Percentiles rank a stretch among this genome's conserved stretches.
Conservation (phyloP, 1,140 invertebrate species). For the Varroa destructor region DNA sequence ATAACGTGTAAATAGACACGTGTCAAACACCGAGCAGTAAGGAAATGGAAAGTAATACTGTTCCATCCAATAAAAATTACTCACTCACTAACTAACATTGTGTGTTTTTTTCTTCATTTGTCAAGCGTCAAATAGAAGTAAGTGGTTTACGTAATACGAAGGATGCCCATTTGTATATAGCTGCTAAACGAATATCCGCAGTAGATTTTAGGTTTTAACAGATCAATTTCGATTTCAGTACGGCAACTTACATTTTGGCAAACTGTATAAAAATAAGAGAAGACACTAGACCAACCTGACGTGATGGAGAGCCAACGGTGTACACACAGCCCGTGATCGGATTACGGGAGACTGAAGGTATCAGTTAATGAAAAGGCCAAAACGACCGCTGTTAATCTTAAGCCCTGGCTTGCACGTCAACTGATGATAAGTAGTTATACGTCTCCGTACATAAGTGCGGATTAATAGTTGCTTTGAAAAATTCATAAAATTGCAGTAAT, state of each 20-base stretch:
- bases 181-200: not conserved
- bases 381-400: not conserved
- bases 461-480: too few relatives aligned
- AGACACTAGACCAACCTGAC: slow-evolving; percentile 1
- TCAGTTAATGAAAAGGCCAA: slow-evolving; percentile 2
- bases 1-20: not conserved
- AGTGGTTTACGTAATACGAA: not conserved
- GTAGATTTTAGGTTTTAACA: not conserved
- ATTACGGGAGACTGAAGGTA: slow-evolving; percentile 26
- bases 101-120: too few relatives aligned
- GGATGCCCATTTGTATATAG: not conserved
- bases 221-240: not conserved
- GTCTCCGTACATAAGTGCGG: too few relatives aligned
- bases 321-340: slow-evolving; percentile 32
- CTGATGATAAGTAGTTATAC: too few relatives aligned
- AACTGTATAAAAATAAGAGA: not conserved
- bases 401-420: too few relatives aligned
- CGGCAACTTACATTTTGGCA: too few relatives aligned
- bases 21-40: not conserved
- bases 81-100: too few relatives aligned
- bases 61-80: not conserved
- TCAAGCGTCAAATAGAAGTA: not conserved
- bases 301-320: slow-evolving; percentile 19
- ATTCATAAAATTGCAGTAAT: too few relatives aligned
- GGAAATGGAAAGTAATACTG: too few relatives aligned